Base-by-base conservation (phyloP, 2,888 invertebrate genomes). In the Leptinotarsa juncta region DNA sequence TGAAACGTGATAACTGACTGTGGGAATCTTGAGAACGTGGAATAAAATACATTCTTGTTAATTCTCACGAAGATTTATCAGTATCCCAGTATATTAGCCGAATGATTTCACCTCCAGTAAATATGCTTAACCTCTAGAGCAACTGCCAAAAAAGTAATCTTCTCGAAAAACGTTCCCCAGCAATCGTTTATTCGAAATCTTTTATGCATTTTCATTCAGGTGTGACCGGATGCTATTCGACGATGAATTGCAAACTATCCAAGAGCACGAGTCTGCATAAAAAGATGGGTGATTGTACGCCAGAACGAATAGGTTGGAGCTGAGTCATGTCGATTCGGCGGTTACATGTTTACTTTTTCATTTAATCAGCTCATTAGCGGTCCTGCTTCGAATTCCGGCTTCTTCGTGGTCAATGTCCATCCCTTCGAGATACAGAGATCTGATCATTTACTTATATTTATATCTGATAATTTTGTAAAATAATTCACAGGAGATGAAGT, bases 181-280 rank as follows among this genome's bases (percentile, higher is more conserved):
- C 62, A 62, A 62, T 32, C 62, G 62, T 62, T 62, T 32, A 62
- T 42, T 62, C n/a, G 5, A 32, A 26, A 42, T 42, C 62, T 69
- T 69, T 57, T 69, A 67, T 67, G 48, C 57, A 42, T 57, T 15
- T 48, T n/a, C 68, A 68, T 32, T 42, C 32, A 20, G 57, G 57
- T 57, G 69, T 69, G 69, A 69, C 69, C 69, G 48, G 57, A 57
- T 69, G 57, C 55, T 57, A 26, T 69, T 57, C 42, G 69, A 68
- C 67, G 67, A 68, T 55, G 68, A 68, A 42, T 69, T 69, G 69
- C 57, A 48, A 69, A 57, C 57, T 49, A 60, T 69, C 32, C 23
- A 57, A 55, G 69, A 69, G 69, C 69, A 69, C 69, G 53, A 69
- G 69, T 57, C 23, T 23, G 20, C 32, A 53, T 69, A 69, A 57